Base-by-base conservation (phyloP, 2,113 vertebrate species). In the Microcebus jonahi region DNA sequence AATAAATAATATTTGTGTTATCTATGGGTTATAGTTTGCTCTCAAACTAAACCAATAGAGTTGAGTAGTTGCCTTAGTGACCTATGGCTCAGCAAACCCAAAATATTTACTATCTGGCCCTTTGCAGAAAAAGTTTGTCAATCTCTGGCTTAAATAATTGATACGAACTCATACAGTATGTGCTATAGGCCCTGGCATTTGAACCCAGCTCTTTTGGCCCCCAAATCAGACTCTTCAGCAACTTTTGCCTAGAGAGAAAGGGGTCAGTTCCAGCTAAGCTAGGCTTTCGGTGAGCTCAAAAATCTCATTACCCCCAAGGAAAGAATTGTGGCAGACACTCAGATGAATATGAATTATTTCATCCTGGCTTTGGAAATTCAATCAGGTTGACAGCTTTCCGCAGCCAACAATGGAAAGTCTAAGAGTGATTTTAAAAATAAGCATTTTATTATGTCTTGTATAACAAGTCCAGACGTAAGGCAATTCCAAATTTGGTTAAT, bases 181-280 rank as follows among this genome's bases (percentile, higher is more conserved):
- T 59, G 90, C 84, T 86, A 73, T 81, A 97, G 84, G 70, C 83
- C 71, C 94, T 96, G 93, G 71, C 34, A 87, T 84, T 96, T 95
- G 95, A 80, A 90, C 48, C 90, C 76, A 36, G 59, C 91, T 95
- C 95, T 92, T 96, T 95, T 95, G 93, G 82, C 68, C 18, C 31
- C 36, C 31, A 59, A 76, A 71, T 42, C 23, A 23, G 39, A 48
- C 39, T 90, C 21, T 31, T n/a, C 20, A 57, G 53, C 15, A 81
- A 70, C 4, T 57, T 91, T 77, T 82, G 39, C 53, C 70, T 39
- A 8, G 20, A 81, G 15, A 15, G 31, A 71, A 91, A 97, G 36
- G 25, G 34, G 17, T 8, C 55, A 45, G 12, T 65, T 48, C n/a
- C 1, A n/a, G 68, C 17, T 65, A 75, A 91, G 34, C 18, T 12